Percentiles rank a stretch among this genome's conserved stretches.
phyloP scores from a whole-genome alignment of 2,113 vertebrate species.

The Oryzias melastigma region DNA sequence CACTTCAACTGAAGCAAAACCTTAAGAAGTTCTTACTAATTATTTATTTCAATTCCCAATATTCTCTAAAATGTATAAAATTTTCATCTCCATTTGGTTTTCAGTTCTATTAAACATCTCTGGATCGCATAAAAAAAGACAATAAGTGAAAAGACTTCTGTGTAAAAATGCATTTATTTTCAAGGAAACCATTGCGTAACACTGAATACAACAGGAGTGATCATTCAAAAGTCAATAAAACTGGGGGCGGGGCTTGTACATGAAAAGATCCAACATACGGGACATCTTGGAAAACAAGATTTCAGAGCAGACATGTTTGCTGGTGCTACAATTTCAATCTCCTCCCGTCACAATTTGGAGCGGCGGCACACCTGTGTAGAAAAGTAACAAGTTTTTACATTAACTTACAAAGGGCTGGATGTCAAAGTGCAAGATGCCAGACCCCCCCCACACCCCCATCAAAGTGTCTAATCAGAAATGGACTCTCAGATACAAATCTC shows the following conservation, averaged over 20 bases:
- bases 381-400: slow-evolving; percentile 70
- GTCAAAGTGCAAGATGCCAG: slow-evolving; percentile 71
- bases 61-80: too few relatives aligned
- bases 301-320: slow-evolving; percentile 70
- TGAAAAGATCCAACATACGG: slow-evolving; percentile 65
- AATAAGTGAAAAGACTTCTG: not conserved
- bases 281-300: slow-evolving; percentile 64
- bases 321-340: slow-evolving; percentile 64
- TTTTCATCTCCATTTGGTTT: too few relatives aligned
- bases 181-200: slow-evolving; percentile 73
- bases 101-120: not conserved
- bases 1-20: too few relatives aligned
- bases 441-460: slow-evolving; percentile 9
- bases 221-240: slow-evolving; percentile 74
- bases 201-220: slow-evolving; percentile 77
- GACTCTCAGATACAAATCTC: slow-evolving; percentile 63
- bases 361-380: slow-evolving; percentile 62
- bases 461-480: slow-evolving; percentile 42
- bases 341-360: slow-evolving; percentile 51
- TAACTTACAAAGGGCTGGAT: slow-evolving; percentile 71
- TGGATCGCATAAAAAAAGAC: not conserved
- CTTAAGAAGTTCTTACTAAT: too few relatives aligned
- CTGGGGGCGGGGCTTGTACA: slow-evolving; percentile 49
- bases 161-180: slow-evolving; percentile 77
- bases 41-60: too few relatives aligned